These are phyloP conservation scores for Chelonus formosanus DNA, from an alignment of 2,888 invertebrate genomes.

Conservation along the genomic window DNA sequence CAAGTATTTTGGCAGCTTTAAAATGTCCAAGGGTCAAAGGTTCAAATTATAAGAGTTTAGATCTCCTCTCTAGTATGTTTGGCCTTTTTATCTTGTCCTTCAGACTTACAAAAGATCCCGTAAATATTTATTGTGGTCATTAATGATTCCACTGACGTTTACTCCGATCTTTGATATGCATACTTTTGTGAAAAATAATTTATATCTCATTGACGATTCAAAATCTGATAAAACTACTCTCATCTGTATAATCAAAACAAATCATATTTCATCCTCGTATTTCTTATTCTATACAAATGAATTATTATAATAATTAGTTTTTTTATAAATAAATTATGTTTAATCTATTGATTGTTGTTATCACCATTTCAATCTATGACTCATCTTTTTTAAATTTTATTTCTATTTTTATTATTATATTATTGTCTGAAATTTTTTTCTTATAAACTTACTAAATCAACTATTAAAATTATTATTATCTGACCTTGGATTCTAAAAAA, in stretches of 20 bases:
- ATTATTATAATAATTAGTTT: too few species aligned
- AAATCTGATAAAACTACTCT: constrained; percentile 16
- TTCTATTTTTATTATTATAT: too few species aligned
- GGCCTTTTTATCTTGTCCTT: constrained; percentile 13
- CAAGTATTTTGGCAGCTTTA: constrained; percentile 26
- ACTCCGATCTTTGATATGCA: neutral
- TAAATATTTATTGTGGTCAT: constrained; percentile 23
- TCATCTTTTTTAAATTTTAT: too few species aligned
- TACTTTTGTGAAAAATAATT: constrained; percentile 22
- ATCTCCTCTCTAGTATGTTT: neutral
- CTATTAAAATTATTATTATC: too few species aligned
- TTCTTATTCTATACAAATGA: constrained; percentile 20
- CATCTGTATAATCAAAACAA: neutral
- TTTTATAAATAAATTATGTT: too few species aligned
- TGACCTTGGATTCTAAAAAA: too few species aligned
- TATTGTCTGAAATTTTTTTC: too few species aligned
- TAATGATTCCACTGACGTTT: constrained; percentile 5
- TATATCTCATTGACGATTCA: constrained; percentile 21
- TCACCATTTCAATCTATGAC: too few species aligned
- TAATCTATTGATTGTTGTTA: too few species aligned
- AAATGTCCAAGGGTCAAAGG: constrained; percentile 2
- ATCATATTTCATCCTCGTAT: constrained; percentile 26
- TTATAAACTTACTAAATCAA: too few species aligned
- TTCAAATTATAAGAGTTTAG: constrained; percentile 6
- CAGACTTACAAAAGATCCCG: constrained; percentile 21